Evolutionary conservation across 2,113 vertebrate genomes (phyloP).

Genomic region (Melierax canorus): DNA sequence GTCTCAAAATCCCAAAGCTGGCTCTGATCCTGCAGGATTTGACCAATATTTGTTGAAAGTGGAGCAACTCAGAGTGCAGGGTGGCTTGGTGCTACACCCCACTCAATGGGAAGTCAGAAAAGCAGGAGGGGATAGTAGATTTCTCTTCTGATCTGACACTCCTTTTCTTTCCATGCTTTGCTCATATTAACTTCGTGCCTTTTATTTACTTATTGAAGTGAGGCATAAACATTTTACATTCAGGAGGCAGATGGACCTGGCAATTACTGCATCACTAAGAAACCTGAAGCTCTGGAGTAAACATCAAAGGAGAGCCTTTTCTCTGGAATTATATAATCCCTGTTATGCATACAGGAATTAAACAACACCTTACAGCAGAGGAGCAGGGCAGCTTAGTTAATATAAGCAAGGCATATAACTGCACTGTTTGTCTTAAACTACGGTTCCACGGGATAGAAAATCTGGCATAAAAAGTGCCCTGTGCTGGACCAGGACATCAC

Average conservation of each 20-base stretch:
- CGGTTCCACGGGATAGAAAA: neutral
- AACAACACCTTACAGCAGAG: neutral
- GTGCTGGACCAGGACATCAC: neutral
- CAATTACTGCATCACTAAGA: neutral
- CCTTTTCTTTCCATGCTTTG: neutral
- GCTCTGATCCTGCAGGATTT: constrained; percentile 10
- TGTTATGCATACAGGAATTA: neutral
- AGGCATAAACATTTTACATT: neutral
- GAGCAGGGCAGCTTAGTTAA: neutral
- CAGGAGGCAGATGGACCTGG: neutral
- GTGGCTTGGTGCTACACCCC: neutral
- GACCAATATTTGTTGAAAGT: neutral
- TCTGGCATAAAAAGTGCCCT: neutral
- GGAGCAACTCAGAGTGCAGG: neutral
- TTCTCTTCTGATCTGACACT: neutral
- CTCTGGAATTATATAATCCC: constrained; percentile 4
- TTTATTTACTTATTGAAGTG: neutral
- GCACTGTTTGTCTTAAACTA: neutral
- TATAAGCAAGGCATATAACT: neutral
- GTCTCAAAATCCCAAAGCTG: constrained; percentile 1
- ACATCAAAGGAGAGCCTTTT: neutral
- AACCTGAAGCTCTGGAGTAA: neutral
- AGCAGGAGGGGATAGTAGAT: neutral
- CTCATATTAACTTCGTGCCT: neutral
- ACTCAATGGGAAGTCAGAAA: constrained; percentile 1